Base-by-base conservation (phyloP, 2,113 vertebrate species). In the Excalfactoria chinensis region DNA sequence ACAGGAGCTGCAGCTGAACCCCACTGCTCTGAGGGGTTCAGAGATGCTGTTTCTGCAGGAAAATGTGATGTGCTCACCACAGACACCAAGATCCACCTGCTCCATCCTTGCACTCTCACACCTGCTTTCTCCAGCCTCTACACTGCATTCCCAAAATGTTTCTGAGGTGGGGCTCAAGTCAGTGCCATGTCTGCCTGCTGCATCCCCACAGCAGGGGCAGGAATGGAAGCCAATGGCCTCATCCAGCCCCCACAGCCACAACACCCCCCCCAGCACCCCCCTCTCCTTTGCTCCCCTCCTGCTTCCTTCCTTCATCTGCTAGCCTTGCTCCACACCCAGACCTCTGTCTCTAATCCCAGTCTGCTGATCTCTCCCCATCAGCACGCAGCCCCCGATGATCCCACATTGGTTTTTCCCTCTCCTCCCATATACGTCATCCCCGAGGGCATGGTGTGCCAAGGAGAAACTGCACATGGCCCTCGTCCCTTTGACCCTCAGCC, bases 151-250 rank as follows among this genome's bases (percentile, higher is more conserved):
- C n/a, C 48, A 66, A 40, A 22, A 21, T 20, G 25, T 34, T 32
- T 35, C 28, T 63, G 8, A 12, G 40, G 59, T 48, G 44, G 25
- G 41, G 25, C 16, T n/a, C 16, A 18, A 35, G 20, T 18, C 84
- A 21, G 7, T 5, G 11, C 0, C 0, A 58, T 40, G 40, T 48
- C n/a, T 41, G 21, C n/a, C 66, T 23, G 30, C 37, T 12, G 9
- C 34, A 7, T 28, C 23, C 48, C 71, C 53, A 11, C 28, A 81
- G 8, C 13, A 70, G 48, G 69, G 64, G 17, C 32, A 16, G 46
- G 26, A 37, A 34, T 53, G 44, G 68, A 34, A 7, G 11, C 32
- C 46, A 10, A 7, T 34, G 32, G n/a, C 21, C 37, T 28, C 35
- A 7, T 28, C 30, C 41, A 14, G 3, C 10, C 64, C 23, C 70